Evolutionary conservation across 2,797 vertebrate species (phyloP).

Genomic region (Pangasius sanitwongsei): DNA sequence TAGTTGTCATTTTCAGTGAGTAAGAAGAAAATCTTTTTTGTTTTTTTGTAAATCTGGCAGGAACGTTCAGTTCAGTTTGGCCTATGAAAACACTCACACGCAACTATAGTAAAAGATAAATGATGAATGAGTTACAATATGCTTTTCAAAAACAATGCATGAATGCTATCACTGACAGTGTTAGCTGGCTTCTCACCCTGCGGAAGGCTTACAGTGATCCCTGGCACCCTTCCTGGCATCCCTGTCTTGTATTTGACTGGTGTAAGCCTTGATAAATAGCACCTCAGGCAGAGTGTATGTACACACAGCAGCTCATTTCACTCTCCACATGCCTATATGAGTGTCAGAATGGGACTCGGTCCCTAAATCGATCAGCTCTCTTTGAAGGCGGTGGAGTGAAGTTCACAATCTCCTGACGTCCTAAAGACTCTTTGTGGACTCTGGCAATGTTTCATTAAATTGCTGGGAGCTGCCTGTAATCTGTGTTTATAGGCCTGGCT

Average conservation of each 20-base stretch:
- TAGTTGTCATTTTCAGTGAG: neutral
- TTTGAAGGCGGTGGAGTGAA: conserved; percentile 4
- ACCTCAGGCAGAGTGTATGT: conserved; percentile 20
- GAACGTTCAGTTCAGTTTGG: neutral
- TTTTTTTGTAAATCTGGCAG: neutral
- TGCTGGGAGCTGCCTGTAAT: conserved; percentile 40
- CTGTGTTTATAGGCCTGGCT: conserved; percentile 42
- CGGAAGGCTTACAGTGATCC: conserved; percentile 6
- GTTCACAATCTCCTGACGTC: neutral
- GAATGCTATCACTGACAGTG: neutral
- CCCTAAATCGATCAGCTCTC: conserved; percentile 28
- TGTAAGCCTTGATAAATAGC: conserved; percentile 31
- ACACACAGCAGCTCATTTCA: conserved; percentile 19
- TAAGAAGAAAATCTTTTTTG: neutral
- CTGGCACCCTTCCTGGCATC: neutral
- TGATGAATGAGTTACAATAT: neutral
- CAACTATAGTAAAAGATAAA: neutral
- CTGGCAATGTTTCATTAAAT: conserved; percentile 32
- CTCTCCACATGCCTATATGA: conserved; percentile 19
- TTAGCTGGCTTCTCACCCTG: neutral
- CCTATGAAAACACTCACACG: neutral
- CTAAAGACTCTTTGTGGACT: conserved; percentile 15
- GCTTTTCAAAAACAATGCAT: neutral
- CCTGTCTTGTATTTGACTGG: conserved; percentile 17
- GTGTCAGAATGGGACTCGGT: conserved; percentile 10